A percentile compares a stretch with the other conserved stretches of the same genome.
phyloP scores from a whole-genome alignment of 2,113 vertebrate species.

The Colius striatus region DNA sequence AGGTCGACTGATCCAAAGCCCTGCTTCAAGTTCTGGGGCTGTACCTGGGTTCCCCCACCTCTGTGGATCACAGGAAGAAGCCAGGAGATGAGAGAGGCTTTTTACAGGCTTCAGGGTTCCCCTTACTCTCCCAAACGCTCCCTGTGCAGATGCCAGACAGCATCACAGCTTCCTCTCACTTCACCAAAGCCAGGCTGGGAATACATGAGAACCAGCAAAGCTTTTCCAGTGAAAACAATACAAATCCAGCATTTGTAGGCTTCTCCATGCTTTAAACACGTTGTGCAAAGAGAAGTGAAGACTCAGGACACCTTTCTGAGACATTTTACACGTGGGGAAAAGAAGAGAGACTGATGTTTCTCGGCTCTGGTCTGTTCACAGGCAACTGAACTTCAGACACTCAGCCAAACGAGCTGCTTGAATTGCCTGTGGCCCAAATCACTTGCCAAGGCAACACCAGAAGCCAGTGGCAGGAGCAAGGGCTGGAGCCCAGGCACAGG shows the following conservation, averaged over 20 bases:
- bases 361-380: neutral
- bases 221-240: neutral
- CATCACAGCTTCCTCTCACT: neutral
- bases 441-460: neutral
- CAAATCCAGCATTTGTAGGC: neutral
- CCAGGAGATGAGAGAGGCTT: neutral
- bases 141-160: neutral
- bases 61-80: neutral
- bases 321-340: neutral
- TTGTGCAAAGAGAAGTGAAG: neutral
- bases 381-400: neutral
- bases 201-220: fast-evolving
- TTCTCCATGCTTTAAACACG: neutral
- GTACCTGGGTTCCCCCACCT: neutral
- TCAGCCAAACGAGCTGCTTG: fast-evolving
- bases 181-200: neutral
- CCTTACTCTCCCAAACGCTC: too few relatives aligned
- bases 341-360: neutral
- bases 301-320: neutral
- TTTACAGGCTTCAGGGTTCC: neutral
- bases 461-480: neutral
- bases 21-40: too few relatives aligned
- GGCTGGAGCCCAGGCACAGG: neutral
- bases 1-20: fast-evolving
- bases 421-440: neutral